Evolutionary conservation across 2,888 invertebrate genomes (phyloP).

Genomic region (Biston stratarius): DNA sequence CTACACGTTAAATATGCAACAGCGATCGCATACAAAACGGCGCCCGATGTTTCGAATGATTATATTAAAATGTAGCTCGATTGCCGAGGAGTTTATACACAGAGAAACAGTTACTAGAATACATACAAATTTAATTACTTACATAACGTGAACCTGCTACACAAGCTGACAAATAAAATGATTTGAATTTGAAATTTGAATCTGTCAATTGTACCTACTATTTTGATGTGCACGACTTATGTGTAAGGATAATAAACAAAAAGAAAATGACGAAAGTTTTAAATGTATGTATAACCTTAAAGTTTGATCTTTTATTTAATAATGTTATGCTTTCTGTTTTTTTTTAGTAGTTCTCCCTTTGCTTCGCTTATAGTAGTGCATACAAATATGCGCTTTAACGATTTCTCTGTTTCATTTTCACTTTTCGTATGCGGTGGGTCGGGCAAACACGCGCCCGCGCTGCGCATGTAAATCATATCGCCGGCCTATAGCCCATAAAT

Average conservation of each 20-base stretch:
- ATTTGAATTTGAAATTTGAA: too few relatives aligned
- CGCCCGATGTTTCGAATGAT: slow-evolving; percentile 62
- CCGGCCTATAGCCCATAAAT: slow-evolving; percentile 42
- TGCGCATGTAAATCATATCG: slow-evolving; percentile 65
- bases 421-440: neutral
- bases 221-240: neutral
- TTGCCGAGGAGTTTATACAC: neutral
- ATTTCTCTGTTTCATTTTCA: neutral
- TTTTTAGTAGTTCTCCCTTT: neutral
- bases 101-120: neutral
- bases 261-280: neutral
- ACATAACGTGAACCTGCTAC: neutral
- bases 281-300: neutral
- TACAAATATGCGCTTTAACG: neutral
- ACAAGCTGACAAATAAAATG: too few relatives aligned
- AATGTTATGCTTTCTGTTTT: neutral
- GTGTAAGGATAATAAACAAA: neutral
- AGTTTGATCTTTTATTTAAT: neutral
- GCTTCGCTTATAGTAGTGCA: neutral
- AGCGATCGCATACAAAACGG: slow-evolving; percentile 65
- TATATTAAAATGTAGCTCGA: slow-evolving; percentile 39
- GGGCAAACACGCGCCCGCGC: slow-evolving; percentile 40
- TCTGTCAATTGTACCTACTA: too few relatives aligned
- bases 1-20: slow-evolving; percentile 41
- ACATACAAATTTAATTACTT: neutral